These are phyloP conservation scores for Cecidostiba fungosa DNA, from an alignment of 2,888 invertebrate genomes.

Conservation along the genomic window DNA sequence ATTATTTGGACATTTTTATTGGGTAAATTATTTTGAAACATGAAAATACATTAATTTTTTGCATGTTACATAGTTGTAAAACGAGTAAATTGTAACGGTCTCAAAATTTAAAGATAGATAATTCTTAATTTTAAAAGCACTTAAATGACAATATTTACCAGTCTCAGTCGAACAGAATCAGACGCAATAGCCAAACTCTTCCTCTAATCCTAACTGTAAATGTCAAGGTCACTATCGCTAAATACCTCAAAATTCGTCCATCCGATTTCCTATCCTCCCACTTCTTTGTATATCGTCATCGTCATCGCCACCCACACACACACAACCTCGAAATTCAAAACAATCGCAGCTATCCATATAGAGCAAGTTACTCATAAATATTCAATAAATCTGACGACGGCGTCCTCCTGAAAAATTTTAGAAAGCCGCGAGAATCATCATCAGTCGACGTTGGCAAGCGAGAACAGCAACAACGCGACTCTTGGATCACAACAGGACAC, in stretches of 20 bases:
- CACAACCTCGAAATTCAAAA: background rate
- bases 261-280: background rate
- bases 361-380: background rate
- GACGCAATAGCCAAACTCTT: background rate
- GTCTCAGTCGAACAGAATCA: no score
- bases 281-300: background rate
- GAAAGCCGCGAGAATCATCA: slow-evolving; percentile 44
- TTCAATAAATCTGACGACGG: background rate
- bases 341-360: background rate
- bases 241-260: background rate
- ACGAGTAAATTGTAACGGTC: background rate
- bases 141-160: no score
- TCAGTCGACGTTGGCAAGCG: slow-evolving; percentile 20
- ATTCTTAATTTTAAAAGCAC: background rate
- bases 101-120: background rate
- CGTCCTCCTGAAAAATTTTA: slow-evolving; percentile 22
- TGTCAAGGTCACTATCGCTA: background rate
- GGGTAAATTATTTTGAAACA: no score
- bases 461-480: slow-evolving; percentile 49
- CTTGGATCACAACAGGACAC: slow-evolving; percentile 75
- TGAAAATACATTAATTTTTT: no score
- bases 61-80: no score
- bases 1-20: no score
- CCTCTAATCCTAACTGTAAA: background rate
- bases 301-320: background rate